Percentiles rank a stretch among this genome's conserved stretches.
These are phyloP conservation scores for Aleiodes leptofemur DNA, from an alignment of 2,888 invertebrate genomes.

Conservation along the genomic window DNA sequence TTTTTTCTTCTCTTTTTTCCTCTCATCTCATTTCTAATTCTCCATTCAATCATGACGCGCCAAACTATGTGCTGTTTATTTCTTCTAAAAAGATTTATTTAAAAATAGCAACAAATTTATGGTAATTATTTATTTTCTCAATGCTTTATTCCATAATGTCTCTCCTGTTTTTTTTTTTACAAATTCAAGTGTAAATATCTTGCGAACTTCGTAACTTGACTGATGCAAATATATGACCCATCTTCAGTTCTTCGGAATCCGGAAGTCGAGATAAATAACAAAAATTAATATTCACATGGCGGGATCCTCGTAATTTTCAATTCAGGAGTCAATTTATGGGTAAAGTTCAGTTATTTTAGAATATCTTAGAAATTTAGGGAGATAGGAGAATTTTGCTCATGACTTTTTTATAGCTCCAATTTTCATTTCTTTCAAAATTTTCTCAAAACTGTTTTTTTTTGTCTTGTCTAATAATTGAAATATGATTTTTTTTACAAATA, in stretches of 20 bases:
- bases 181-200: background rate
- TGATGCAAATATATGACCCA: too few species aligned
- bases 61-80: background rate
- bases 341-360: too few species aligned
- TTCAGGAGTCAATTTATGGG: too few species aligned
- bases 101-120: conserved; percentile 21
- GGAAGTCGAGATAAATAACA: conserved; percentile 7
- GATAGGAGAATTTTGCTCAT: too few species aligned
- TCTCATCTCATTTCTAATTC: background rate
- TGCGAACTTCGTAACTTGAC: conserved; percentile 10
- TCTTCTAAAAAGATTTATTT: background rate
- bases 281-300: background rate
- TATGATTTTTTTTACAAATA: too few species aligned
- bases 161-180: background rate
- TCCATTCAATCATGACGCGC: background rate
- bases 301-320: background rate
- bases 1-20: background rate
- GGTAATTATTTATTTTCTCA: conserved; percentile 14
- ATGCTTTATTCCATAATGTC: background rate
- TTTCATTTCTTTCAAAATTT: too few species aligned
- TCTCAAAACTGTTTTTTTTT: too few species aligned
- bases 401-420: too few species aligned
- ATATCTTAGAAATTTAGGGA: too few species aligned
- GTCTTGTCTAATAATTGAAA: too few species aligned
- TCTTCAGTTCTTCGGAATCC: conserved; percentile 17